A percentile compares a stretch with the other conserved stretches of the same genome.
Evolutionary conservation across 2,888 invertebrate species (phyloP).

Genomic region (Gortyna flavago): DNA sequence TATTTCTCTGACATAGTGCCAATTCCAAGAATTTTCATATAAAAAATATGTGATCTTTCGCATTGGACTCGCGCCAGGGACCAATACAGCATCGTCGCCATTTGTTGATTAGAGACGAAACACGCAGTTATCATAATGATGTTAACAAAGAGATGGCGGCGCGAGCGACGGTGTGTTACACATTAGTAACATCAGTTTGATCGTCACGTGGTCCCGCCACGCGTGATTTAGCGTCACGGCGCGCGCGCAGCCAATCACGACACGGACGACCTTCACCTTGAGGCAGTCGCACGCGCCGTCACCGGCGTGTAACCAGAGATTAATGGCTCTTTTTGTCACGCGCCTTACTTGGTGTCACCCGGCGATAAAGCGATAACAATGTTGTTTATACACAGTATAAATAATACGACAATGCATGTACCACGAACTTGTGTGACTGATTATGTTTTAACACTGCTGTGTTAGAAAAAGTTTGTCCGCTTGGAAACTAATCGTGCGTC

Average conservation of each 20-base stretch:
- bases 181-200: conserved; percentile 45
- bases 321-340: conserved; percentile 82
- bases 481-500: conserved; percentile 21
- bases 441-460: conserved; percentile 26
- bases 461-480: conserved; percentile 21
- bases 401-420: conserved; percentile 55
- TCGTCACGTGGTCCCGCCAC: conserved; percentile 69
- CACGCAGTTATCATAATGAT: conserved; percentile 44
- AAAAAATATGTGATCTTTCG: conserved; percentile 38
- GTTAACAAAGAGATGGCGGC: conserved; percentile 53
- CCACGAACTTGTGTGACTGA: conserved; percentile 29
- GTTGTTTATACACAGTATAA: conserved; percentile 52
- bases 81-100: conserved; percentile 11
- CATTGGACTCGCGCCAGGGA: conserved; percentile 47
- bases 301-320: conserved; percentile 78
- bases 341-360: conserved; percentile 72
- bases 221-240: conserved; percentile 67
- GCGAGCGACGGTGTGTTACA: conserved; percentile 33
- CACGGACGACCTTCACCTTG: conserved; percentile 69
- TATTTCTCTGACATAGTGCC: conserved; percentile 42
- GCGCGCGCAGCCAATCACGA: conserved; percentile 69
- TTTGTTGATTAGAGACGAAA: conserved; percentile 38
- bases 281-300: conserved; percentile 79
- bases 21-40: conserved; percentile 37
- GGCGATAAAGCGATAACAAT: conserved; percentile 64